Evolutionary conservation across 2,888 invertebrate species (phyloP).

Genomic region (Gisinianus flammeolus): DNA sequence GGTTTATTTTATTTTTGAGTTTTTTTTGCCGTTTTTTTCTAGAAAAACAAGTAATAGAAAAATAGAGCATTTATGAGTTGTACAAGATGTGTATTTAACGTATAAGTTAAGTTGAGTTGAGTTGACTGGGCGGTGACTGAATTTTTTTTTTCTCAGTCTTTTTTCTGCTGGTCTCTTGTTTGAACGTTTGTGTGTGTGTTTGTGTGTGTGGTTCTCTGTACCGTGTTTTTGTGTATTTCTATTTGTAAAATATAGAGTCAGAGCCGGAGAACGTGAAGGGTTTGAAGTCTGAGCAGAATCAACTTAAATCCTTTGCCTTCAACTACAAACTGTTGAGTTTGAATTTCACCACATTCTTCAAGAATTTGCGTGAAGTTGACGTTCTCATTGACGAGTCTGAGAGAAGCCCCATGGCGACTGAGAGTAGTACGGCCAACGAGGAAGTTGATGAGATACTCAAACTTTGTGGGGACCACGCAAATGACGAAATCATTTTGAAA

Average conservation of each 20-base stretch:
- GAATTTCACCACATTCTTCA: conserved; percentile 74
- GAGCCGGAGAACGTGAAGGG: conserved; percentile 24
- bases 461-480: conserved; percentile 37
- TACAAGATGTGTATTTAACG: neutral
- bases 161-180: neutral
- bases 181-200: neutral
- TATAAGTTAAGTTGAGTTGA: neutral
- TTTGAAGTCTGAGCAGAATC: conserved; percentile 33
- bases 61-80: neutral
- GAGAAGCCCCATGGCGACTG: conserved; percentile 34
- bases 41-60: conserved; percentile 4
- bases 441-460: conserved; percentile 40
- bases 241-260: conserved; percentile 17
- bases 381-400: conserved; percentile 35
- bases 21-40: too few species aligned
- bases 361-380: conserved; percentile 68
- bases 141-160: neutral
- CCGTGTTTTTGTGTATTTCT: neutral
- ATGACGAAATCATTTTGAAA: conserved; percentile 38
- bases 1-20: neutral
- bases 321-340: conserved; percentile 76
- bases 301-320: conserved; percentile 65
- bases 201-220: neutral
- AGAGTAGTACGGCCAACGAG: conserved; percentile 26
- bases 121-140: neutral